Evolutionary conservation across 1,140 invertebrate genomes (phyloP).

Genomic region (Rhagoletis pomonella): DNA sequence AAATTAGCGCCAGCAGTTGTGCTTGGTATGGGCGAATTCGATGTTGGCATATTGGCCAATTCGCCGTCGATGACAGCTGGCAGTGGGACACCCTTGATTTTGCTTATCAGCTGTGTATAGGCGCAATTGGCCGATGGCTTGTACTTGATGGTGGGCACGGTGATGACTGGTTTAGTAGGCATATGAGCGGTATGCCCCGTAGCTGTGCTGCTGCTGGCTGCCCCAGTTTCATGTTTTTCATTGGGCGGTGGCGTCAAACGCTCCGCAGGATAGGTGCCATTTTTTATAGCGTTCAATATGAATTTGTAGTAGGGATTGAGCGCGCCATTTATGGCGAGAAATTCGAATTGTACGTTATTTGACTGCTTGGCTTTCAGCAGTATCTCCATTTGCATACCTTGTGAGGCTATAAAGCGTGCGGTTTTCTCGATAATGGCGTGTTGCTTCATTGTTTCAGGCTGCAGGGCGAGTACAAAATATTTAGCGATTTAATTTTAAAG

Average conservation of each 20-base stretch:
- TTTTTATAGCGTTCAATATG: slow-evolving; percentile 87
- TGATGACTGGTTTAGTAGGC: slow-evolving; percentile 63
- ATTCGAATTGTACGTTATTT: slow-evolving; percentile 94
- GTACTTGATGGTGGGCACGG: slow-evolving; percentile 79
- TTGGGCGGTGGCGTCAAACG: slow-evolving; percentile 70
- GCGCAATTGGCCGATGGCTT: slow-evolving; percentile 88
- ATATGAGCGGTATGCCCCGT: neutral
- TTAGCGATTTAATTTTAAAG: neutral
- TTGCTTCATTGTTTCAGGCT: slow-evolving; percentile 94
- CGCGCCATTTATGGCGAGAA: slow-evolving; percentile 89
- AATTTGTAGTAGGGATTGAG: slow-evolving; percentile 94
- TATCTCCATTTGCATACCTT: slow-evolving; percentile 98
- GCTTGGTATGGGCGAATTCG: slow-evolving; percentile 66
- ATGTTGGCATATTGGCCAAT: slow-evolving; percentile 53
- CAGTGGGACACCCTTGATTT: slow-evolving; percentile 84
- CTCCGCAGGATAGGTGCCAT: slow-evolving; percentile 81
- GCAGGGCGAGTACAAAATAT: slow-evolving; percentile 25
- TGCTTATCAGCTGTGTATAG: slow-evolving; percentile 88
- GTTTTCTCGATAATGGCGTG: slow-evolving; percentile 98
- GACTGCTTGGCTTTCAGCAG: slow-evolving; percentile 97
- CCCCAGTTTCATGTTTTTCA: neutral
- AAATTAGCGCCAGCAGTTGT: slow-evolving; percentile 63
- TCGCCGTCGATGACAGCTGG: slow-evolving; percentile 67
- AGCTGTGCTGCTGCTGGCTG: neutral
- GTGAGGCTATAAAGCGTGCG: slow-evolving; percentile 92